Evolutionary conservation across 2,113 vertebrate species (phyloP).

Genomic region (Dasyprocta punctata): DNA sequence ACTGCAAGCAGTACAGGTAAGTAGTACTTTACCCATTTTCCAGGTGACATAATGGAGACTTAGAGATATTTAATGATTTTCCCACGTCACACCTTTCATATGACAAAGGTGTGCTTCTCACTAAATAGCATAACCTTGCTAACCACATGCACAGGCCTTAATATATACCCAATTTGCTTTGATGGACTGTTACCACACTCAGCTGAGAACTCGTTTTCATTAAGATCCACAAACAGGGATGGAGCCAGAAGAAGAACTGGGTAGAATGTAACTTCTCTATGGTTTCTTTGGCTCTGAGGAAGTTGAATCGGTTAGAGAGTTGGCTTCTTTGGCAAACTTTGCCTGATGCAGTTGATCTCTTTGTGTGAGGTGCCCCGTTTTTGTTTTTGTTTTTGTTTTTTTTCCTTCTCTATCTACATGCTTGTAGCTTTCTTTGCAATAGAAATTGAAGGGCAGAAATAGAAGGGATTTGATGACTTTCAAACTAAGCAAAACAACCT

Average conservation of each 20-base stretch:
- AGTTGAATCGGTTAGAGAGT: neutral
- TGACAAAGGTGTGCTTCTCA: neutral
- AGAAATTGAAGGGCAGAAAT: constrained; percentile 61
- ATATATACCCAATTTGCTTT: neutral
- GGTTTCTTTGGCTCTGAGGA: neutral
- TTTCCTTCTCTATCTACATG: neutral
- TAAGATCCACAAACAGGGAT: neutral
- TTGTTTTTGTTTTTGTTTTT: constrained; percentile 35
- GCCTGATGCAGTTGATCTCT: neutral
- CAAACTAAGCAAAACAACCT: constrained; percentile 57
- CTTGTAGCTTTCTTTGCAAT: neutral
- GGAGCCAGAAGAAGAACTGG: neutral
- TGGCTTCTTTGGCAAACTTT: neutral
- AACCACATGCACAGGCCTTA: neutral
- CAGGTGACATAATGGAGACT: constrained; percentile 46
- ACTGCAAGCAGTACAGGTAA: neutral
- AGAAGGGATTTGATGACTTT: constrained; percentile 56
- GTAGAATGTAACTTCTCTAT: neutral
- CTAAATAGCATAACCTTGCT: neutral
- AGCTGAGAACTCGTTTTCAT: neutral
- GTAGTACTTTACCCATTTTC: constrained; percentile 33
- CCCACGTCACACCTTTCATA: neutral
- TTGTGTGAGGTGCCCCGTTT: neutral
- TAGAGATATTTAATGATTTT: fast-evolving
- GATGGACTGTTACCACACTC: neutral